Base-by-base conservation (phyloP, 2,888 invertebrate genomes). In the Choreutis nemorana region DNA sequence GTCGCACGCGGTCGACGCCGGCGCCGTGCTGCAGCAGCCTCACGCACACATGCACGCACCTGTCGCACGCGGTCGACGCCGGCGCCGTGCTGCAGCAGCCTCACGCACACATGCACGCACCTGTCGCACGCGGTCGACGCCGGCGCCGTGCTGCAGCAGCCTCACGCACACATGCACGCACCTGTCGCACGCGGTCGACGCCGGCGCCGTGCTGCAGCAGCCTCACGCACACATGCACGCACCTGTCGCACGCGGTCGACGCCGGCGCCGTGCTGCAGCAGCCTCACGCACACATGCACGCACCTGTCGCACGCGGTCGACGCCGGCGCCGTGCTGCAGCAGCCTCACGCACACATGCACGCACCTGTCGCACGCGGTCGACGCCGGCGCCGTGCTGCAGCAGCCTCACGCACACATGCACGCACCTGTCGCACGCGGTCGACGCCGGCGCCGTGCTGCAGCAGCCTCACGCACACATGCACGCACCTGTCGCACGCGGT, bases 201-300 rank as follows among this genome's bases (percentile, higher is more conserved):
- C 21, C 14, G 13, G 14, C 14, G 93, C 87, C 15, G 89, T 90
- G 48, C 89, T 88, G 14, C 87, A 87, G 64, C 91, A 91, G 18
- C 44, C 85, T 82, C 1, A 82, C 75, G 49, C 91, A 87, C n/a
- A 86, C 78, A 46, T 84, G 81, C 1, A 89, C 89, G 33, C 89
- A 88, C 62, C 92, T n/a, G n/a, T n/a, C n/a, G n/a, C n/a, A 92
- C 2, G 91, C 87, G 13, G 92, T n/a, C 91, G 56, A 92, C 24
- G 10, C 25, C 25, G 13, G 23, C 23, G n/a, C 13, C 15, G 14
- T 26, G 30, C 23, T 21, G 26, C 9, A 13, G 9, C 10, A 25
- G 4, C 14, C 15, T 23, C n/a, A 31, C 26, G 23, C 25, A 14
- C 11, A n/a, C n/a, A 23, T 18, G 8, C 5, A 4, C 18, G 5